These are phyloP conservation scores for Martes martes DNA, from an alignment of 2,113 vertebrate genomes.

Conservation along the genomic window DNA sequence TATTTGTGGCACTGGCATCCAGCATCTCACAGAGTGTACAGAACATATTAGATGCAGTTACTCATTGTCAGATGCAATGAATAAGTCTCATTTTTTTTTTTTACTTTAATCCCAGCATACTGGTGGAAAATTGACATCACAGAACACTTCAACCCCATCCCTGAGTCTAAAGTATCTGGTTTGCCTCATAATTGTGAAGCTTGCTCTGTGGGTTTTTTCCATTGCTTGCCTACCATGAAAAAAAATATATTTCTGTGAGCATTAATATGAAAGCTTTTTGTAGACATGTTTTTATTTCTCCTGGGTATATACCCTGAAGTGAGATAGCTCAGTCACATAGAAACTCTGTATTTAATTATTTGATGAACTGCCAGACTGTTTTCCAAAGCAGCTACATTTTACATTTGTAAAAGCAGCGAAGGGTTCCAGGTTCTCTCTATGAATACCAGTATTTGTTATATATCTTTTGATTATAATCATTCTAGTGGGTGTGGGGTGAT, in stretches of 20 bases:
- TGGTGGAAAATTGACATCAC: neutral
- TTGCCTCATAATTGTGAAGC: neutral
- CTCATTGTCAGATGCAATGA: neutral
- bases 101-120: neutral
- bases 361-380: neutral
- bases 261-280: neutral
- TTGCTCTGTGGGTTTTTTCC: neutral
- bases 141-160: neutral
- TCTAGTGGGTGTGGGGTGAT: neutral
- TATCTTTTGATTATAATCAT: neutral
- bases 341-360: neutral
- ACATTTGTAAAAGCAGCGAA: neutral
- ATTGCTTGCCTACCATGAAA: neutral
- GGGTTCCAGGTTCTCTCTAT: neutral
- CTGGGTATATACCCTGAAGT: neutral
- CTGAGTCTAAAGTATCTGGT: neutral
- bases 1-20: neutral
- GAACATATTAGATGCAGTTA: accelerated
- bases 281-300: neutral
- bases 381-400: neutral
- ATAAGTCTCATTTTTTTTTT: neutral
- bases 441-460: neutral
- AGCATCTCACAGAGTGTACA: neutral
- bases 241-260: neutral
- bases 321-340: neutral